Conservation (phyloP, 1,140 invertebrate genomes). For the Zaprionus capensis region DNA sequence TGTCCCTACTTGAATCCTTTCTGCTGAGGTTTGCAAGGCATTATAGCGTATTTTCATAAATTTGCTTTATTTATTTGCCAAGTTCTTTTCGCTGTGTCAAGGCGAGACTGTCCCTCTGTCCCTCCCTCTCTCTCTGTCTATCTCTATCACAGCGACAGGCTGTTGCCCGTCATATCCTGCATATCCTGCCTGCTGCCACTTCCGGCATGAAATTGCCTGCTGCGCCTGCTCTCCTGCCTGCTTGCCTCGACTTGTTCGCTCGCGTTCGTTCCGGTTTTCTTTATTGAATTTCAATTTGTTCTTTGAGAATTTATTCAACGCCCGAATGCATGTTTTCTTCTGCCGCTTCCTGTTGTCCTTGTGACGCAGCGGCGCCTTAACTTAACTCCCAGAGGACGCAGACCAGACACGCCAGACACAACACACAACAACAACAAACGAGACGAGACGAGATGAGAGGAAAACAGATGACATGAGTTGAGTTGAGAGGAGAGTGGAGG, state of each 20-base stretch:
- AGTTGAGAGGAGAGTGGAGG: slow-evolving; percentile 9
- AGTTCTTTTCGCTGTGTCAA: background rate
- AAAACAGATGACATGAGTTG: slow-evolving; percentile 8
- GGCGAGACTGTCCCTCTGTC: background rate
- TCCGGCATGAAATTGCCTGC: slow-evolving; percentile 32
- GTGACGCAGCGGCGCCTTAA: slow-evolving; percentile 25
- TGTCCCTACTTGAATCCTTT: background rate
- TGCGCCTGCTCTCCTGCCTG: background rate
- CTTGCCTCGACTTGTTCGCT: slow-evolving; percentile 19
- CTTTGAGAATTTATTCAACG: slow-evolving; percentile 37
- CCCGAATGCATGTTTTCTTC: slow-evolving; percentile 50
- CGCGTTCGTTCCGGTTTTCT: slow-evolving; percentile 29
- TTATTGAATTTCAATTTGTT: slow-evolving; percentile 72
- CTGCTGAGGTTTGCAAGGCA: background rate
- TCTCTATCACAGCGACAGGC: slow-evolving; percentile 21
- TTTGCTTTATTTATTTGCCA: slow-evolving; percentile 42
- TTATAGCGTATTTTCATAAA: slow-evolving; percentile 55
- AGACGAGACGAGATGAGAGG: background rate
- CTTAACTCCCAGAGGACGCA: slow-evolving; percentile 21
- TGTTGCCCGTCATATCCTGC: slow-evolving; percentile 19
- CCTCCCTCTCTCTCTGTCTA: background rate
- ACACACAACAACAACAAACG: slow-evolving; percentile 1
- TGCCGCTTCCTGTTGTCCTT: slow-evolving; percentile 50
- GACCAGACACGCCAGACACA: slow-evolving; percentile 28
- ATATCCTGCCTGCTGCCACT: slow-evolving; percentile 20